Evolutionary conservation across 2,888 invertebrate species (phyloP).

Genomic region (Matsumyia berberina): DNA sequence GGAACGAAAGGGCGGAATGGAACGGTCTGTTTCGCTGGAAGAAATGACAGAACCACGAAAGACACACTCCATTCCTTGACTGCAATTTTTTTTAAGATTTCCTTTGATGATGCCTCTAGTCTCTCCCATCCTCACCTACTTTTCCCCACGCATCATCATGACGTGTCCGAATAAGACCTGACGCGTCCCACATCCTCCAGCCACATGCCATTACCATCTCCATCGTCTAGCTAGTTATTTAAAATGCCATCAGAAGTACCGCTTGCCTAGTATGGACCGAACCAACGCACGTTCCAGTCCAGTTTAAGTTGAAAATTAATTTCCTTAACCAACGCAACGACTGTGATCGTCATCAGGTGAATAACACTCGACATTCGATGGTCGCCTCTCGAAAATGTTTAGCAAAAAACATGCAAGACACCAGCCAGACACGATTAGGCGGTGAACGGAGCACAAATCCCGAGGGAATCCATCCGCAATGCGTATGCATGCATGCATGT

Average conservation of each 20-base stretch:
- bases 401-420: conserved; percentile 34
- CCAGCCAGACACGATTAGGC: conserved; percentile 60
- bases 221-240: conserved; percentile 22
- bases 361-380: conserved; percentile 45
- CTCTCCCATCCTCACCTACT: neutral
- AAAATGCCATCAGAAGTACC: conserved; percentile 57
- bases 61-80: no score
- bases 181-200: conserved; percentile 40
- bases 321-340: conserved; percentile 26
- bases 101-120: neutral
- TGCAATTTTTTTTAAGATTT: neutral
- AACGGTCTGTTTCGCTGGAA: no score
- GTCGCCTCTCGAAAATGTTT: conserved; percentile 15
- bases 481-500: conserved; percentile 16
- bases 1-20: no score
- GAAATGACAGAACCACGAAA: no score
- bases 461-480: conserved; percentile 60
- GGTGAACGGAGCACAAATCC: conserved; percentile 62
- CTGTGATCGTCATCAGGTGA: conserved; percentile 33
- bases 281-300: conserved; percentile 42
- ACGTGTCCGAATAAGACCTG: neutral
- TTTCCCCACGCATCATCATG: neutral
- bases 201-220: conserved; percentile 10
- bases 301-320: conserved; percentile 48
- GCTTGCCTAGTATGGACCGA: conserved; percentile 49